phyloP scores from a whole-genome alignment of 2,888 invertebrate species.

The Caenorhabditis japonica region DNA sequence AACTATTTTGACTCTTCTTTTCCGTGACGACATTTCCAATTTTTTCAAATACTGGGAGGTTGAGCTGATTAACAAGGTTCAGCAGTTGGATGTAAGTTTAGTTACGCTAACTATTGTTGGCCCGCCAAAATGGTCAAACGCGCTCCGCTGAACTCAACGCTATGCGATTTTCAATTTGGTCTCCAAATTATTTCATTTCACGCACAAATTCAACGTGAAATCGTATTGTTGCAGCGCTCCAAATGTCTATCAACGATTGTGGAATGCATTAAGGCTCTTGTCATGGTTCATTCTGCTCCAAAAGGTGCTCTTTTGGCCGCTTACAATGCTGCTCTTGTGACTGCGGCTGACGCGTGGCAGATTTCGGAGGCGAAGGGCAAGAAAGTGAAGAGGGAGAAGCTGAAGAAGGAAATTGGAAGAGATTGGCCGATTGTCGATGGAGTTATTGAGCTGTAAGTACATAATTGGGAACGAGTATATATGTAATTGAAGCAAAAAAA shows the following conservation, averaged over 20 bases:
- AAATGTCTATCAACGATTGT: constrained; percentile 11
- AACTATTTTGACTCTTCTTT: constrained; percentile 24
- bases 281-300: constrained; percentile 32
- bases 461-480: neutral
- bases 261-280: constrained; percentile 40
- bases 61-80: constrained; percentile 29
- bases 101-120: too few relatives aligned
- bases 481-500: neutral
- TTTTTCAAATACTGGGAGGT: constrained; percentile 50
- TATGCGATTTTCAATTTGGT: too few relatives aligned
- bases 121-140: too few relatives aligned
- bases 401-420: constrained; percentile 42
- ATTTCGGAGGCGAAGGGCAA: constrained; percentile 40
- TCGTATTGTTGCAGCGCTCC: constrained; percentile 37
- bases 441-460: constrained; percentile 34
- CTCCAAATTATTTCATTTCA: too few relatives aligned
- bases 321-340: constrained; percentile 45
- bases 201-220: too few relatives aligned
- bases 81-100: constrained; percentile 27
- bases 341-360: constrained; percentile 50
- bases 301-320: constrained; percentile 45
- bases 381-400: constrained; percentile 21
- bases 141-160: too few relatives aligned
- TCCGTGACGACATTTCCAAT: constrained; percentile 28
- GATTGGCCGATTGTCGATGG: constrained; percentile 33